A percentile compares a stretch with the other conserved stretches of the same genome.
These are phyloP conservation scores for Lasioglossum vierecki DNA, from an alignment of 2,888 invertebrate species.

Conservation along the genomic window DNA sequence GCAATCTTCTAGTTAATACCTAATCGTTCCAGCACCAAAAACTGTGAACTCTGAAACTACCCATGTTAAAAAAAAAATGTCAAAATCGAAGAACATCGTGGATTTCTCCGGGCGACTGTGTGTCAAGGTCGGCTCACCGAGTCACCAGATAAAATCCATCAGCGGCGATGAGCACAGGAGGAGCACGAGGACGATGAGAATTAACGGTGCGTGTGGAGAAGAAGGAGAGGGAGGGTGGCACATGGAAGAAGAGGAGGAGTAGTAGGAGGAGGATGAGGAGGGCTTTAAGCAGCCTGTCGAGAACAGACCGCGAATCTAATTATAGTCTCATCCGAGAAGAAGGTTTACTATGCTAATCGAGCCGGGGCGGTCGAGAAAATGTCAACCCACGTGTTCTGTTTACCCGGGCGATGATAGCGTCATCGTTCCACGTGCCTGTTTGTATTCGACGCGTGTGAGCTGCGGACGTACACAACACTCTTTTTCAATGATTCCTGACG, in stretches of 20 bases:
- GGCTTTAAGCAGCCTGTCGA: slow-evolving; percentile 28
- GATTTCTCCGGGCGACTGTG: slow-evolving; percentile 26
- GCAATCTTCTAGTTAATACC: no score
- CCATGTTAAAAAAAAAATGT: not conserved
- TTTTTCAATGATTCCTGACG: slow-evolving; percentile 1
- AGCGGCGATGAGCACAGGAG: not conserved
- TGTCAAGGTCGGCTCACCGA: slow-evolving; percentile 44
- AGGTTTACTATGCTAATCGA: slow-evolving; percentile 79
- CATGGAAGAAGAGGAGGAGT: not conserved
- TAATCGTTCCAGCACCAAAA: no score
- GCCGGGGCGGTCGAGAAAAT: slow-evolving; percentile 70
- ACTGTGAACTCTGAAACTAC: no score
- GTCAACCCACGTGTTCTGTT: slow-evolving; percentile 77
- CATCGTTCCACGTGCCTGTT: slow-evolving; percentile 47
- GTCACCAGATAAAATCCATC: slow-evolving; percentile 33
- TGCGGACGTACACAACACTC: not conserved
- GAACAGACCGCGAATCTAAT: slow-evolving; percentile 77
- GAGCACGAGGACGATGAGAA: slow-evolving; percentile 16
- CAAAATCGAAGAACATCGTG: not conserved
- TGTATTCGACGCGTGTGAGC: slow-evolving; percentile 28
- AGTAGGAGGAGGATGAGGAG: slow-evolving; percentile 24
- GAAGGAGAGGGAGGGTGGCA: not conserved
- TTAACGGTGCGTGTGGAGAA: slow-evolving; percentile 22
- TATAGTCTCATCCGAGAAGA: slow-evolving; percentile 72
- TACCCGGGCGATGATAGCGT: slow-evolving; percentile 59